Evolutionary conservation across 2,888 invertebrate species (phyloP).

Genomic region (Cantharis rustica): DNA sequence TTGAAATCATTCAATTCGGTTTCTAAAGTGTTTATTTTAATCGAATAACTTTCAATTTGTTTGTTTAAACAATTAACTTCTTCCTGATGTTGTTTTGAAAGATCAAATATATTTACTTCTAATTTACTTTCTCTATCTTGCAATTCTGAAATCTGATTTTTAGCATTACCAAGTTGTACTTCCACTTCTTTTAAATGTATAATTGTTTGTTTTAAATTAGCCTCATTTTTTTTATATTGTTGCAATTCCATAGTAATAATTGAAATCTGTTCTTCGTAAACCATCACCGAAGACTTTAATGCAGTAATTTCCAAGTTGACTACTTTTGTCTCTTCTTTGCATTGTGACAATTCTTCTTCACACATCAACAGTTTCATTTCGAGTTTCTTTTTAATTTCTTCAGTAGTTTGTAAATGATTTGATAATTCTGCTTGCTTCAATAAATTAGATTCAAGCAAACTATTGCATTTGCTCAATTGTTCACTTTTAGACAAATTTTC

Average conservation of each 20-base stretch:
- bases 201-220: neutral
- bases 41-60: conserved; percentile 18
- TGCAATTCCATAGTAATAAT: conserved; percentile 13
- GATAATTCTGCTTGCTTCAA: neutral
- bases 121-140: conserved; percentile 3
- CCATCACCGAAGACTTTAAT: neutral
- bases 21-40: conserved; percentile 18
- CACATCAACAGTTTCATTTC: conserved; percentile 15
- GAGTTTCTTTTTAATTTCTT: conserved; percentile 15
- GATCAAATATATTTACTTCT: conserved; percentile 4
- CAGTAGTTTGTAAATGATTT: conserved; percentile 15
- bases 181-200: conserved; percentile 2
- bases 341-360: conserved; percentile 17
- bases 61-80: conserved; percentile 16
- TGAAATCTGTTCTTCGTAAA: conserved; percentile 3
- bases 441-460: neutral
- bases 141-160: neutral
- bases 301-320: neutral
- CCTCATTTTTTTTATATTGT: conserved; percentile 10
- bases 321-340: conserved; percentile 7
- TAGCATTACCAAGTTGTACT: conserved; percentile 1
- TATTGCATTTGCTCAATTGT: neutral
- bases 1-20: conserved; percentile 12
- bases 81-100: conserved; percentile 14
- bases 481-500: neutral